Percentiles rank a stretch among this genome's conserved stretches.
phyloP scores from a whole-genome alignment of 2,888 invertebrate genomes.

The Sphaeridia pumilis region DNA sequence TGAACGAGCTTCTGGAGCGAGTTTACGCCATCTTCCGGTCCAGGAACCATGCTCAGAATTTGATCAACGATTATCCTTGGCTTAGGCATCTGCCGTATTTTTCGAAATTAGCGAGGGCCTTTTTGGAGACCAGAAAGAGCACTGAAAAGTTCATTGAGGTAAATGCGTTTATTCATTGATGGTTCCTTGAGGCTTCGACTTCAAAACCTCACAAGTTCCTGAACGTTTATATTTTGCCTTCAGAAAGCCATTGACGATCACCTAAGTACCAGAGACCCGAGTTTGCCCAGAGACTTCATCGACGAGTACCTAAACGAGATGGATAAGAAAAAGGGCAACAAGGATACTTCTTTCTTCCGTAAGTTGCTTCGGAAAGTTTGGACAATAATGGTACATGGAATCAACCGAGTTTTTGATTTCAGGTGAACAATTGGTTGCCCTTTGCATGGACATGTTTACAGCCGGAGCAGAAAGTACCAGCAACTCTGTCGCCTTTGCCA shows the following conservation, averaged over 20 bases:
- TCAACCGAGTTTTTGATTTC: neutral
- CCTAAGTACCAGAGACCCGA: constrained; percentile 19
- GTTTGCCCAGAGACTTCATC: constrained; percentile 28
- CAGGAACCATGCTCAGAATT: constrained; percentile 10
- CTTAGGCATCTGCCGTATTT: constrained; percentile 25
- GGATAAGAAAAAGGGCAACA: constrained; percentile 15
- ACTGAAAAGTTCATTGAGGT: constrained; percentile 6
- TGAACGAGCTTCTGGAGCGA: constrained; percentile 18
- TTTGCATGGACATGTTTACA: constrained; percentile 26
- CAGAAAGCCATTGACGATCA: constrained; percentile 33
- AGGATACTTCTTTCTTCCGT: neutral
- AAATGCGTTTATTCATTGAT: neutral
- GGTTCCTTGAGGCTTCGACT: neutral
- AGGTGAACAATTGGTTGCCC: constrained; percentile 30
- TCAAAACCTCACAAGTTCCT: neutral
- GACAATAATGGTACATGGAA: neutral
- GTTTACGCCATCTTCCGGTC: constrained; percentile 16
- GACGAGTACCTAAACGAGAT: constrained; percentile 35
- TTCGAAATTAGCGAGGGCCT: constrained; percentile 9
- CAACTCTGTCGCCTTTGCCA: constrained; percentile 25
- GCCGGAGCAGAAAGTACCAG: constrained; percentile 34
- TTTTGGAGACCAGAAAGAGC: constrained; percentile 1
- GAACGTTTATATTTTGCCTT: neutral
- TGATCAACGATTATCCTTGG: constrained; percentile 19
- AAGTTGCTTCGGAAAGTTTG: neutral